Evolutionary conservation across 2,888 invertebrate genomes (phyloP).

Genomic region (Masnerella sp.): DNA sequence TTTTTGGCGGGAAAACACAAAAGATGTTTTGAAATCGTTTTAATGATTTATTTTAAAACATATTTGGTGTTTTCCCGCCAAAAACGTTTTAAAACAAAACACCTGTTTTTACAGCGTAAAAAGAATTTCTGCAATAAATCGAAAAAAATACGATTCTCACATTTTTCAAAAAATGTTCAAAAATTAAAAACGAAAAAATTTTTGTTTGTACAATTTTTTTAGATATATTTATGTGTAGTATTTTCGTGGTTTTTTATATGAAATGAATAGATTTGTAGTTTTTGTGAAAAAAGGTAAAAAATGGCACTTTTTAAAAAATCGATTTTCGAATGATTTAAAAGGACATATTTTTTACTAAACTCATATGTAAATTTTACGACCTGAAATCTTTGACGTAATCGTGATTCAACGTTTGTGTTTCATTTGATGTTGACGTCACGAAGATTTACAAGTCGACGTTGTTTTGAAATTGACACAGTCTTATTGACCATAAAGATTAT

Average conservation of each 20-base stretch:
- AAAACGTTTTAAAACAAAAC: not conserved
- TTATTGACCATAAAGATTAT: constrained; percentile 21
- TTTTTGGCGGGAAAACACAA: too few species aligned
- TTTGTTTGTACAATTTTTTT: not conserved
- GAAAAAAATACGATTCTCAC: too few species aligned
- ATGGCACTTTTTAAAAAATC: not conserved
- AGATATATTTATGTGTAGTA: not conserved
- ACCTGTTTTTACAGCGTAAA: not conserved
- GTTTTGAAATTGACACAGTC: constrained; percentile 17
- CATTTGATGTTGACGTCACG: constrained; percentile 8
- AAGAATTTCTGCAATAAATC: not conserved
- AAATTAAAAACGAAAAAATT: not conserved
- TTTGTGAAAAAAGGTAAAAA: not conserved
- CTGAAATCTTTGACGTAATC: constrained; percentile 16
- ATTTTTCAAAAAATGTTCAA: not conserved
- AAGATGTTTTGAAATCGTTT: too few species aligned
- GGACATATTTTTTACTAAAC: too few species aligned
- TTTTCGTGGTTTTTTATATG: not conserved
- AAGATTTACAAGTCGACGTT: constrained; percentile 26
- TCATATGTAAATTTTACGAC: too few species aligned
- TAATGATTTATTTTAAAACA: too few species aligned
- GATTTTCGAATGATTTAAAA: constrained; percentile 2
- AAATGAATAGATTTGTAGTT: not conserved
- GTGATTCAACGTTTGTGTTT: constrained; percentile 1
- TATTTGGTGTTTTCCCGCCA: too few species aligned